These are phyloP conservation scores for Tokudaia muenninki DNA, from an alignment of 2,797 vertebrate genomes.

Conservation along the genomic window DNA sequence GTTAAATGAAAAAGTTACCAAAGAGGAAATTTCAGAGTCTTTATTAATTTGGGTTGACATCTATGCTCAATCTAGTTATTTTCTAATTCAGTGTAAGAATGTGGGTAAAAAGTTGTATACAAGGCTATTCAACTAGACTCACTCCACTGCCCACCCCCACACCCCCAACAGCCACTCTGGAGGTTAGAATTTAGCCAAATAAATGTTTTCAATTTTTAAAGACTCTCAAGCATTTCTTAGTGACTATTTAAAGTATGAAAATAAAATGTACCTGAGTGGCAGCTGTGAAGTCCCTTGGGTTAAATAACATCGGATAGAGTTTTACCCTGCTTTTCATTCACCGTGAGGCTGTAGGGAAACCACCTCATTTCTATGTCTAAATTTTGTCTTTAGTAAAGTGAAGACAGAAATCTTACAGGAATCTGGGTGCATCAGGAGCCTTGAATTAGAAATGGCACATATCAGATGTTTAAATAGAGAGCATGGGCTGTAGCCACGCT, in stretches of 20 bases:
- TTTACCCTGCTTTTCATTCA: constrained; percentile 2
- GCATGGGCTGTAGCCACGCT: neutral
- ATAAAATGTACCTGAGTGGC: constrained; percentile 7
- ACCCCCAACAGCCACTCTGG: neutral
- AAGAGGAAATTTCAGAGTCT: constrained; percentile 29
- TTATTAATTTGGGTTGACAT: constrained; percentile 40
- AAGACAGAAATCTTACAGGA: constrained; percentile 56
- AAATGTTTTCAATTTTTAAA: constrained; percentile 18
- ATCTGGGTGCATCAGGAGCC: constrained; percentile 1
- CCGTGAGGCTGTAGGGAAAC: constrained; percentile 1
- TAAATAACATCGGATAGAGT: neutral
- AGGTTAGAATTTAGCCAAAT: constrained; percentile 7
- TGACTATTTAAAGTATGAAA: constrained; percentile 39
- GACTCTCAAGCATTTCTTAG: constrained; percentile 44
- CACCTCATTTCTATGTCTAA: constrained; percentile 8
- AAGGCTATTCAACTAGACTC: constrained; percentile 23
- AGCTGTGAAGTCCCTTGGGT: neutral
- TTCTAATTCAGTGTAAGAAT: neutral
- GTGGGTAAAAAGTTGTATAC: neutral
- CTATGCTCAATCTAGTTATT: neutral
- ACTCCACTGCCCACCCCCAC: neutral
- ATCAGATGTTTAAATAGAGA: constrained; percentile 69
- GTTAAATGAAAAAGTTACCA: constrained; percentile 57
- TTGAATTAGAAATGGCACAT: neutral
- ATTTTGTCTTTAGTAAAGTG: constrained; percentile 58